Evolutionary conservation across 1,140 invertebrate species (phyloP).

Genomic region (Helicoverpa armigera): DNA sequence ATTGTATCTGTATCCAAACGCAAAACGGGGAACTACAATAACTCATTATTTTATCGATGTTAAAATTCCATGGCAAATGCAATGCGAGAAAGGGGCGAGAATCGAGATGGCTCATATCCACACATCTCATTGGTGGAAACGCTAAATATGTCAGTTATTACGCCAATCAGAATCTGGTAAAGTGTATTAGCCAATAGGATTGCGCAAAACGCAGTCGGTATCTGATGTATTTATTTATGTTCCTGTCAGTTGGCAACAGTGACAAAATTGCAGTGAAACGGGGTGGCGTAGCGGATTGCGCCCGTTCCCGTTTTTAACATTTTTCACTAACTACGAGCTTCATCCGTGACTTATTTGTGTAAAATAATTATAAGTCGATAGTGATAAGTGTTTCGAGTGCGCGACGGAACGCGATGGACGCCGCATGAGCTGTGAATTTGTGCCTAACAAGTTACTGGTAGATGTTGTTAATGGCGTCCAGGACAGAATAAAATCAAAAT

Average conservation of each 20-base stretch:
- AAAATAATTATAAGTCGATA: slow-evolving; percentile 58
- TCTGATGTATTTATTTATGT: slow-evolving; percentile 75
- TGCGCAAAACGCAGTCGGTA: slow-evolving; percentile 55
- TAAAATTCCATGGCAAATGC: too few relatives aligned
- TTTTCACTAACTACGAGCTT: slow-evolving; percentile 69
- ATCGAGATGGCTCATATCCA: not conserved
- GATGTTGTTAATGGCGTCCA: slow-evolving; percentile 75
- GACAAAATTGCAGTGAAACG: slow-evolving; percentile 68
- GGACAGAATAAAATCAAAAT: slow-evolving; percentile 63
- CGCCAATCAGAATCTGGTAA: not conserved
- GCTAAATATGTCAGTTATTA: not conserved
- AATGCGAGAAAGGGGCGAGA: not conserved
- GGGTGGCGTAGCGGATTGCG: slow-evolving; percentile 71
- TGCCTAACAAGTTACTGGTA: slow-evolving; percentile 62
- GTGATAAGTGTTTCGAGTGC: slow-evolving; percentile 57
- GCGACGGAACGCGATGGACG: slow-evolving; percentile 17
- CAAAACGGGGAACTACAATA: not conserved
- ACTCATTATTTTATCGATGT: not conserved
- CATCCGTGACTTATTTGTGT: slow-evolving; percentile 71
- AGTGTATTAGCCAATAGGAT: slow-evolving; percentile 8
- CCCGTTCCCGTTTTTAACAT: slow-evolving; percentile 66
- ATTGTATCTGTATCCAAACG: not conserved
- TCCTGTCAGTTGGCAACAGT: slow-evolving; percentile 71
- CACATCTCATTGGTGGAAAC: not conserved
- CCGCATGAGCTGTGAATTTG: slow-evolving; percentile 60